These are phyloP conservation scores for Magallana ariakensis DNA, from an alignment of 1,140 invertebrate genomes.

Conservation along the genomic window DNA sequence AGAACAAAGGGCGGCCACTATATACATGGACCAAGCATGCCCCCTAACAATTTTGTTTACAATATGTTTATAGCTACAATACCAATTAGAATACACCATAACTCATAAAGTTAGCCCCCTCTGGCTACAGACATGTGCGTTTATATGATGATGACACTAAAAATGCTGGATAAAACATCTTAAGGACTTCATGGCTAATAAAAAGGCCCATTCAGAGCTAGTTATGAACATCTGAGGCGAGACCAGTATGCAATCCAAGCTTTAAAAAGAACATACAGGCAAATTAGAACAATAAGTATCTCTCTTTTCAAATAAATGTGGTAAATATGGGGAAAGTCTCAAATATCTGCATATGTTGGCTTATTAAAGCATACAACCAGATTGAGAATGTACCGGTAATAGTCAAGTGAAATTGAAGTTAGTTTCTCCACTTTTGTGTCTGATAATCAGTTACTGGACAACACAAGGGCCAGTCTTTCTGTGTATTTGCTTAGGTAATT, in stretches of 20 bases:
- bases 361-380: no score
- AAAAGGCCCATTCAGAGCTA: background rate
- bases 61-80: background rate
- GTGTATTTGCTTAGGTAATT: constrained; percentile 17
- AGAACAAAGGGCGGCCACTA: background rate
- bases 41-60: background rate
- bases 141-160: constrained; percentile 25
- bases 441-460: background rate
- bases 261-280: background rate
- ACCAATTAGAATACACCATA: constrained; percentile 26
- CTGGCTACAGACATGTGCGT: background rate
- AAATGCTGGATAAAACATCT: constrained; percentile 22
- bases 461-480: constrained; percentile 4
- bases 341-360: no score
- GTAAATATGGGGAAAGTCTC: no score
- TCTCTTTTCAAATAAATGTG: no score
- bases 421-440: background rate
- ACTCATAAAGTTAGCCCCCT: constrained; percentile 3
- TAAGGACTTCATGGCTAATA: constrained; percentile 16
- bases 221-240: background rate
- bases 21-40: background rate
- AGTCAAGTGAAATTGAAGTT: background rate
- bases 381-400: background rate
- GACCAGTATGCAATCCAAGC: background rate
- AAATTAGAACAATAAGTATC: no score